Evolutionary conservation across 2,113 vertebrate genomes (phyloP), one percentile per base, ranked within the genome.

Genomic region (Mohoua ochrocephala): DNA sequence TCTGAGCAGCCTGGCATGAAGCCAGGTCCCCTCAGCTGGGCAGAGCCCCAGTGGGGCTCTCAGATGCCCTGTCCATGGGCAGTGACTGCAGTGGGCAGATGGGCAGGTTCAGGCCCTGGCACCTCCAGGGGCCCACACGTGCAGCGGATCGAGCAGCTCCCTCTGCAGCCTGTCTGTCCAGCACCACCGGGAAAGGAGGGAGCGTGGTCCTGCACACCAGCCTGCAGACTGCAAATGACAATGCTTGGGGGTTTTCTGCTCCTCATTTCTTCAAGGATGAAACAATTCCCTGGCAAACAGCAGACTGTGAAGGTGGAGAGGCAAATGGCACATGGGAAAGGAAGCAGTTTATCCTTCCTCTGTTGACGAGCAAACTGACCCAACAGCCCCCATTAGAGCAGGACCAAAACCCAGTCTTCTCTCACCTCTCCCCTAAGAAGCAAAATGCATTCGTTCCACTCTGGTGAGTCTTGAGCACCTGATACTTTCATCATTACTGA

Each of bases 11-110:
- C n/a, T 52, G 11, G 4, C 0, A 0, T 4, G 39, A 37, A 86
- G 49, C 44, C 44, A 16, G 31, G 53, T 41, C 35, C 44, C 49
- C 39, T 23, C 4, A 2, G 44, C 28, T 24, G 5, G 5, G 17
- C 61, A 80, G 45, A 52, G 28, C 50, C n/a, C 14, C 49, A 26
- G 39, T 3, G 6, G 21, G 16, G 23, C 39, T 78, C 61, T 45
- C 56, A 33, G n/a, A 11, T 0, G 0, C 35, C 35, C 78, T 33
- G 50, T 33, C 44, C 13, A 0, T 1, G 4, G 59, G 65, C 65
- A 89, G 65, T 1, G 3, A n/a, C 47, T 6, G 2, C 35, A 49
- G 52, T 3, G 3, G 8, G 45, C 13, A 30, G 63, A 42, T 16
- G 5, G 3, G 44, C 67, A 65, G 35, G 21, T 35, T 27, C 52